Conservation (phyloP, 2,113 vertebrate species). For the Oplegnathus fasciatus region DNA sequence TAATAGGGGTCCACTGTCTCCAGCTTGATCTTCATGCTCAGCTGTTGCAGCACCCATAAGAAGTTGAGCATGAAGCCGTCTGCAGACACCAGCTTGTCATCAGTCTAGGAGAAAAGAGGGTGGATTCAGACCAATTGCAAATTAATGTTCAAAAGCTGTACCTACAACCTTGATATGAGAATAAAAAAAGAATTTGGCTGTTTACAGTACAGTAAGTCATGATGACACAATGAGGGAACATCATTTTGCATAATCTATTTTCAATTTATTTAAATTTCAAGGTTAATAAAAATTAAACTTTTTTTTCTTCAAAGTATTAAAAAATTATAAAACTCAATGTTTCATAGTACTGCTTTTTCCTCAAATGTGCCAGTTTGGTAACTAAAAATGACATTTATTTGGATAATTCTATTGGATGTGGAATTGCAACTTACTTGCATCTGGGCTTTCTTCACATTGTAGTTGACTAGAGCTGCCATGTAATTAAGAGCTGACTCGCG, state of each 20-base stretch:
- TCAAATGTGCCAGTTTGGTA: neutral
- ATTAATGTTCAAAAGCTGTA: neutral
- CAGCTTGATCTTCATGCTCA: conserved; percentile 98
- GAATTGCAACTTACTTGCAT: conserved; percentile 90
- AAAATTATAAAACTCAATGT: neutral
- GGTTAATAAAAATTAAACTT: too few relatives aligned
- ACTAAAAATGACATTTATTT: accelerated
- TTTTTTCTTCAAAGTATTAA: neutral
- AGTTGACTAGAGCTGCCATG: conserved; percentile 96
- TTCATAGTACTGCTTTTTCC: neutral
- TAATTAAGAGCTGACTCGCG: conserved; percentile 94
- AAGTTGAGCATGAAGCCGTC: conserved; percentile 99
- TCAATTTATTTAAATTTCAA: too few relatives aligned
- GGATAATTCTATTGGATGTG: neutral
- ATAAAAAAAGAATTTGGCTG: neutral
- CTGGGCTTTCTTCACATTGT: conserved; percentile 98
- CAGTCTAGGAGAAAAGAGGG: conserved; percentile 86
- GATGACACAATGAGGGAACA: neutral
- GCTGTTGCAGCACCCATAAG: conserved; percentile 97
- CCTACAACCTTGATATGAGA: neutral
- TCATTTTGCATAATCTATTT: too few relatives aligned
- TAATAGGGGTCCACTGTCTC: conserved; percentile 98
- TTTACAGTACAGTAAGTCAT: neutral
- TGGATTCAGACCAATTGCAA: neutral
- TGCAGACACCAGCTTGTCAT: conserved; percentile 96